Evolutionary conservation across 1,140 invertebrate genomes (phyloP).

Genomic region (Drosophila nigrodunni): DNA sequence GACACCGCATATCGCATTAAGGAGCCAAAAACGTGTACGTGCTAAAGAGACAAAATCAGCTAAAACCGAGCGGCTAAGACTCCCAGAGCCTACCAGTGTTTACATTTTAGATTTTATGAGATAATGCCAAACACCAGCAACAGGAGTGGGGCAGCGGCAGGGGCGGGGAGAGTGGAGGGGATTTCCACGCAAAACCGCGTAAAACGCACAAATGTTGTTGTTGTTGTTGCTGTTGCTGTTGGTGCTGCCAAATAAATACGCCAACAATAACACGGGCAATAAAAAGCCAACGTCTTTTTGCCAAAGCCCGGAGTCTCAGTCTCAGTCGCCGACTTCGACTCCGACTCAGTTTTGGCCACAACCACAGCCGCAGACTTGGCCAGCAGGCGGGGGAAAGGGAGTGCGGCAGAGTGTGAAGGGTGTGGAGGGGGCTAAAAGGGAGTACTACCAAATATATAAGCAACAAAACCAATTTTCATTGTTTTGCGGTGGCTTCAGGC

Average conservation of each 20-base stretch:
- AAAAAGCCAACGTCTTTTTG: conserved; percentile 68
- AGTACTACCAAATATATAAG: conserved; percentile 45
- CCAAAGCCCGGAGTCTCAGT: conserved; percentile 49
- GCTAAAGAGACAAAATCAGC: conserved; percentile 49
- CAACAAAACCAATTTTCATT: conserved; percentile 82
- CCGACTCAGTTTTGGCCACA: conserved; percentile 23
- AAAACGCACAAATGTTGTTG: conserved; percentile 42
- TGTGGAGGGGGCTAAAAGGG: not conserved
- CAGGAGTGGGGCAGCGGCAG: conserved; percentile 11
- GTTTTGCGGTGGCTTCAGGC: conserved; percentile 72
- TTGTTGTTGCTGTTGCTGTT: conserved; percentile 9
- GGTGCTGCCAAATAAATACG: conserved; percentile 75
- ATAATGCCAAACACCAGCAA: conserved; percentile 76
- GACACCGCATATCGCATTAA: conserved; percentile 51
- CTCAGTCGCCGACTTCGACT: conserved; percentile 26
- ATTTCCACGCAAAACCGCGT: conserved; percentile 33
- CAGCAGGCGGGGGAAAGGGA: conserved; percentile 21
- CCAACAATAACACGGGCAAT: conserved; percentile 74
- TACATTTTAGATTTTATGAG: conserved; percentile 81
- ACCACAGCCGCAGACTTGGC: conserved; percentile 50
- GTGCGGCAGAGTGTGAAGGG: not conserved
- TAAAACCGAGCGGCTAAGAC: conserved; percentile 17
- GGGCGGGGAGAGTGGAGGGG: not conserved
- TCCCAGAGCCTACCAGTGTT: conserved; percentile 61
- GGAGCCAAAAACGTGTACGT: conserved; percentile 66